These are phyloP conservation scores for Acronicta psi DNA, from an alignment of 2,888 invertebrate genomes.

Conservation along the genomic window DNA sequence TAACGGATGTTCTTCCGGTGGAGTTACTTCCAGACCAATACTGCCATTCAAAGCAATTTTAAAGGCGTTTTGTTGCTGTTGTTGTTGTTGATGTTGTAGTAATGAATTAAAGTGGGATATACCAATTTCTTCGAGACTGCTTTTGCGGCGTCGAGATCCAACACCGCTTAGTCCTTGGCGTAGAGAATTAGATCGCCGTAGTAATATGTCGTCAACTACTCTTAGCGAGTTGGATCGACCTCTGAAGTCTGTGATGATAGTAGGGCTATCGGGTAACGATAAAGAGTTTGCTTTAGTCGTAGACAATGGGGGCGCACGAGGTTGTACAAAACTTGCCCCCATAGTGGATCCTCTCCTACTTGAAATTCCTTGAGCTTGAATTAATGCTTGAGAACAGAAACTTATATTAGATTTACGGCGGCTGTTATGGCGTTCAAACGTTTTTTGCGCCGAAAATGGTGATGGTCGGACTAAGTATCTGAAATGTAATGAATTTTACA, in stretches of 20 bases:
- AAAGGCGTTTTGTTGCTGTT: conserved; percentile 92
- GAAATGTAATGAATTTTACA: conserved; percentile 60
- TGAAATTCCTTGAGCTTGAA: conserved; percentile 86
- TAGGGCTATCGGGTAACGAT: conserved; percentile 96
- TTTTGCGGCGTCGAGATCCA: conserved; percentile 92
- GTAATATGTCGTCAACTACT: conserved; percentile 95
- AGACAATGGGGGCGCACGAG: conserved; percentile 93
- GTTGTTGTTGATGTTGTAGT: conserved; percentile 88
- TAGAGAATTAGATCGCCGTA: conserved; percentile 95
- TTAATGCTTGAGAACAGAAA: conserved; percentile 94
- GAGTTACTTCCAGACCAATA: conserved; percentile 94
- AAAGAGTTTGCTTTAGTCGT: conserved; percentile 96
- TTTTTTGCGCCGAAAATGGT: conserved; percentile 98
- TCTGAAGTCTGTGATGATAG: conserved; percentile 93
- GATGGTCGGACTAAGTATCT: conserved; percentile 97
- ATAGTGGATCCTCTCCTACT: conserved; percentile 92
- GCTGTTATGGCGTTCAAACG: conserved; percentile 97
- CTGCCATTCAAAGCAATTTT: conserved; percentile 96
- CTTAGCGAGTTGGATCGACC: conserved; percentile 96
- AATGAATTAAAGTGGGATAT: conserved; percentile 93
- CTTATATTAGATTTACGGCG: conserved; percentile 97
- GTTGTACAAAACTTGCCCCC: conserved; percentile 90
- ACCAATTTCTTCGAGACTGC: conserved; percentile 95
- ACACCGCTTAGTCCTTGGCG: conserved; percentile 93
- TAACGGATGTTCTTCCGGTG: conserved; percentile 90